phyloP scores from a whole-genome alignment of 2,113 vertebrate genomes.

The Zingel zingel region DNA sequence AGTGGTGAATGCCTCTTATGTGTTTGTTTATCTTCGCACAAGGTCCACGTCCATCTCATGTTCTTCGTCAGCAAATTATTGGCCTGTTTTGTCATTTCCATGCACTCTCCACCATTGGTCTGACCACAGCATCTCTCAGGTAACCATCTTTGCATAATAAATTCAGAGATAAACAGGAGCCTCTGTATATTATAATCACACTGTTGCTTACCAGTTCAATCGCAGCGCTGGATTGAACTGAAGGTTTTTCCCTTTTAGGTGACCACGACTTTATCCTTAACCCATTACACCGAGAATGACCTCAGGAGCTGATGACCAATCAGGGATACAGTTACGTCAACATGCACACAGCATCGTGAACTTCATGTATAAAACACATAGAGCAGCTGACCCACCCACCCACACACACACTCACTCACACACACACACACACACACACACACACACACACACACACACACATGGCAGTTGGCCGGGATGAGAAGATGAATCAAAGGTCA shows the following conservation, averaged over 20 bases:
- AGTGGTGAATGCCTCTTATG: no score
- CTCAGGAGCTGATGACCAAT: no score
- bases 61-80: no score
- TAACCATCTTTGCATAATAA: not conserved
- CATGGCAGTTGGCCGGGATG: slow-evolving; percentile 32
- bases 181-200: not conserved
- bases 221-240: not conserved
- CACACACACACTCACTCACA: not conserved
- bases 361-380: not conserved
- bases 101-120: not conserved
- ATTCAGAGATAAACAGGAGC: not conserved
- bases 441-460: not conserved
- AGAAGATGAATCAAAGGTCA: slow-evolving; percentile 44
- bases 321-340: no score
- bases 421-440: not conserved
- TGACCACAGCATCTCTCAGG: not conserved
- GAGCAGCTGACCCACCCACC: slow-evolving; percentile 1
- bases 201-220: not conserved
- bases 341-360: not conserved
- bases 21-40: no score
- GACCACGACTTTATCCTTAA: no score
- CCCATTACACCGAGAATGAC: no score
- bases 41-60: no score
- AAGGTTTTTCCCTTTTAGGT: no score
- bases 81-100: not conserved